Conservation (phyloP, 2,113 vertebrate species). For the Corythoichthys intestinalis region DNA sequence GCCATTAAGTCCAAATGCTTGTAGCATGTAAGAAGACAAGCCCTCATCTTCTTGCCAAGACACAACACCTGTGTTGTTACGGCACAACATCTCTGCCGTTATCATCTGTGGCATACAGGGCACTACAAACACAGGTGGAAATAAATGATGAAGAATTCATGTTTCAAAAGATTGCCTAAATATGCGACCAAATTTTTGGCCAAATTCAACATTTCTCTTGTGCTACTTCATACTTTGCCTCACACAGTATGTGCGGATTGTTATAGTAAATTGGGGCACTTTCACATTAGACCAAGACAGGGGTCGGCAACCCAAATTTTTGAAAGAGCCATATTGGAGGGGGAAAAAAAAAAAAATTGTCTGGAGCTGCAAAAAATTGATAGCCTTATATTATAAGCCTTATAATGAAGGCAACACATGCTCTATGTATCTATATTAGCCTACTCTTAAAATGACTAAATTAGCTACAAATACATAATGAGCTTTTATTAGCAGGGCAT, state of each 20-base stretch:
- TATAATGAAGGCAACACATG: too few relatives aligned
- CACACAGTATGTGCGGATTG: not conserved
- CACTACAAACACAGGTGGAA: slow-evolving; percentile 42
- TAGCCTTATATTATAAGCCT: too few relatives aligned
- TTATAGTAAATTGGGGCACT: not conserved
- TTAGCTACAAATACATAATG: too few relatives aligned
- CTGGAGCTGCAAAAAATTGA: too few relatives aligned
- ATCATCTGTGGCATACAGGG: slow-evolving; percentile 59
- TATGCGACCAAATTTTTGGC: slow-evolving; percentile 65
- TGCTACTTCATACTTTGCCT: slow-evolving; percentile 49
- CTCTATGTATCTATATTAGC: too few relatives aligned
- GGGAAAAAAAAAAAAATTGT: too few relatives aligned
- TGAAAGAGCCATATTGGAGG: too few relatives aligned
- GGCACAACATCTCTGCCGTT: slow-evolving; percentile 54
- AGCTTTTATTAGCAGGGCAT: too few relatives aligned
- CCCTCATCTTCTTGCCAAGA: slow-evolving; percentile 62
- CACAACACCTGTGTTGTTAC: slow-evolving; percentile 54
- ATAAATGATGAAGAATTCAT: slow-evolving; percentile 26
- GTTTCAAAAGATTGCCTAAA: slow-evolving; percentile 53
- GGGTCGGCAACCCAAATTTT: too few relatives aligned
- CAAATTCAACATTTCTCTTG: slow-evolving; percentile 58
- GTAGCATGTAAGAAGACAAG: slow-evolving; percentile 51
- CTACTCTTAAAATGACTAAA: too few relatives aligned
- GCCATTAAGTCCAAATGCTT: slow-evolving; percentile 59
- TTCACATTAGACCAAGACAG: too few relatives aligned